Conservation (phyloP, 2,888 invertebrate species). For the Latrodectus elegans region DNA sequence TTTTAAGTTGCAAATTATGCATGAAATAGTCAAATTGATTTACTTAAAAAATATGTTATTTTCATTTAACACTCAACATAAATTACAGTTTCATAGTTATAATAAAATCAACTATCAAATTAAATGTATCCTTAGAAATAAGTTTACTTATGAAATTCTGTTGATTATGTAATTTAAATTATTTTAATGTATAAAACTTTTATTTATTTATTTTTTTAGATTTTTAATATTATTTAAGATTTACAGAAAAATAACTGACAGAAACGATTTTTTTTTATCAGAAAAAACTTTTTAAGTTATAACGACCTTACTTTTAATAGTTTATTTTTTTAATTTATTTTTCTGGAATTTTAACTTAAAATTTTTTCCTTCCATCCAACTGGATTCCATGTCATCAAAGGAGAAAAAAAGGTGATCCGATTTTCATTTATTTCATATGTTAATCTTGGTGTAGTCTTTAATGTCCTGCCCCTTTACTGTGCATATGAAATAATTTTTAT, state of each 20-base stretch:
- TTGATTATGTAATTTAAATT: too few relatives aligned
- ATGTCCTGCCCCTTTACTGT: constrained; percentile 45
- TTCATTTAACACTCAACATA: too few relatives aligned
- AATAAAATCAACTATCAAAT: too few relatives aligned
- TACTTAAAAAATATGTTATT: background rate
- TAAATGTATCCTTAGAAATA: too few relatives aligned
- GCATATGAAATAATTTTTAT: constrained; percentile 15
- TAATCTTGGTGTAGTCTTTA: constrained; percentile 66
- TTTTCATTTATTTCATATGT: constrained; percentile 51
- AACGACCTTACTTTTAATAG: constrained; percentile 27
- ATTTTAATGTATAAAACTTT: background rate
- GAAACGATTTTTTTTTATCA: background rate
- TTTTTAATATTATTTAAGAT: background rate
- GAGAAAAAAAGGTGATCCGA: constrained; percentile 72
- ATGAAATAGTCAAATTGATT: too few relatives aligned
- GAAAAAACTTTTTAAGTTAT: constrained; percentile 5
- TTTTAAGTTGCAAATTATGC: background rate
- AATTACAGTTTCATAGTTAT: too few relatives aligned
- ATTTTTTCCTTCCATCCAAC: constrained; percentile 70
- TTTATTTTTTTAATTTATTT: constrained; percentile 39
- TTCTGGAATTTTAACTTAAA: constrained; percentile 56
- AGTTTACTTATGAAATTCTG: too few relatives aligned
- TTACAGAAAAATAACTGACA: constrained; percentile 2
- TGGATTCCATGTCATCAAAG: constrained; percentile 70
- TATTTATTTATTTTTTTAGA: background rate